phyloP scores from a whole-genome alignment of 2,888 invertebrate species.

The Zelleria hepariella region DNA sequence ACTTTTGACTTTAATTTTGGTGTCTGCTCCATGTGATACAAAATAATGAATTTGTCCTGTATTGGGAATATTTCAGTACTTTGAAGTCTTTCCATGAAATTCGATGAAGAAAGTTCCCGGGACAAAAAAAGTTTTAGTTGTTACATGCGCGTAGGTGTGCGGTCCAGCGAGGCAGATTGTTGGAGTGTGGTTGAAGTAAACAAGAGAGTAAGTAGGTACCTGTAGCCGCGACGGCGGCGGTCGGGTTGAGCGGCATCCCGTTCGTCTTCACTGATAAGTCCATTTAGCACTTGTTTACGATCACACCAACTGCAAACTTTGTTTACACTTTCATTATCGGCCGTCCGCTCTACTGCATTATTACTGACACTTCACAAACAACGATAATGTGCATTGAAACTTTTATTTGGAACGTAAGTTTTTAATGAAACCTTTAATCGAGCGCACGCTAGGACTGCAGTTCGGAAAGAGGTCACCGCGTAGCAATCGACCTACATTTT shows the following conservation, averaged over 20 bases:
- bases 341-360: background rate
- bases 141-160: background rate
- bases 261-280: background rate
- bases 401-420: background rate
- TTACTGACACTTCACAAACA: background rate
- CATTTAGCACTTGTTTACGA: background rate
- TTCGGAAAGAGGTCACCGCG: conserved; percentile 1
- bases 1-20: too few species aligned
- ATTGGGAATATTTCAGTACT: too few species aligned
- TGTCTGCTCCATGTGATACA: too few species aligned
- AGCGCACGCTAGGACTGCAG: background rate
- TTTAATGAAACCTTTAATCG: background rate
- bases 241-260: conserved; percentile 43
- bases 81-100: too few species aligned
- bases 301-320: background rate
- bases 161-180: background rate
- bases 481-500: background rate
- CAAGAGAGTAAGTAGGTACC: conserved; percentile 23
- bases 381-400: background rate
- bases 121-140: too few species aligned
- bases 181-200: background rate
- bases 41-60: too few species aligned
- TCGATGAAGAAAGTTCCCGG: too few species aligned
- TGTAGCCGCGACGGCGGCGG: conserved; percentile 35
- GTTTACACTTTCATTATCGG: background rate